phyloP scores from a whole-genome alignment of 2,888 invertebrate species.

The Drosophila meridiana region DNA sequence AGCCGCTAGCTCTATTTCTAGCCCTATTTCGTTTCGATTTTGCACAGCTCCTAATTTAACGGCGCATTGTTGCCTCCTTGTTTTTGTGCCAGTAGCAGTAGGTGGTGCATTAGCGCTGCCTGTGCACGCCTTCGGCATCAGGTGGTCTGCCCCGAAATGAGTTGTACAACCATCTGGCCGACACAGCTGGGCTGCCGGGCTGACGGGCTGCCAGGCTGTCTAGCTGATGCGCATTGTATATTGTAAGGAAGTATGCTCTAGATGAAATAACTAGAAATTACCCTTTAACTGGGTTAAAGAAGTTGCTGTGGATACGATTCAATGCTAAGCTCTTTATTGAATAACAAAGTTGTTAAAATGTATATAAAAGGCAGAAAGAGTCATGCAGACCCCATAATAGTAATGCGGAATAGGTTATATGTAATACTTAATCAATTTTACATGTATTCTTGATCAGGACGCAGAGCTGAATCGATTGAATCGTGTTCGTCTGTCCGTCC shows the following conservation, averaged over 20 bases:
- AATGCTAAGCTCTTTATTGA: neutral
- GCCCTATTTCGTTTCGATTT: constrained; percentile 34
- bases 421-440: no score
- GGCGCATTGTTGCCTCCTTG: constrained; percentile 41
- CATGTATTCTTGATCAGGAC: no score
- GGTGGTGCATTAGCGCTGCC: constrained; percentile 70
- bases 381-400: no score
- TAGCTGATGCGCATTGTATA: constrained; percentile 1
- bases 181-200: constrained; percentile 16
- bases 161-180: constrained; percentile 34
- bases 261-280: neutral
- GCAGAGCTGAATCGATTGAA: no score
- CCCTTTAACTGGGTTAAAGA: neutral
- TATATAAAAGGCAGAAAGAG: no score
- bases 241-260: neutral
- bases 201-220: constrained; percentile 4
- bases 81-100: constrained; percentile 63
- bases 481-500: no score
- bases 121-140: constrained; percentile 56
- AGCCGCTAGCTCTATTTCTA: constrained; percentile 36
- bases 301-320: neutral
- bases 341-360: no score
- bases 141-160: constrained; percentile 20
- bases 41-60: constrained; percentile 51
- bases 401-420: no score